Base-by-base conservation (phyloP, 1,140 invertebrate species). In the Bombus pyrosoma region DNA sequence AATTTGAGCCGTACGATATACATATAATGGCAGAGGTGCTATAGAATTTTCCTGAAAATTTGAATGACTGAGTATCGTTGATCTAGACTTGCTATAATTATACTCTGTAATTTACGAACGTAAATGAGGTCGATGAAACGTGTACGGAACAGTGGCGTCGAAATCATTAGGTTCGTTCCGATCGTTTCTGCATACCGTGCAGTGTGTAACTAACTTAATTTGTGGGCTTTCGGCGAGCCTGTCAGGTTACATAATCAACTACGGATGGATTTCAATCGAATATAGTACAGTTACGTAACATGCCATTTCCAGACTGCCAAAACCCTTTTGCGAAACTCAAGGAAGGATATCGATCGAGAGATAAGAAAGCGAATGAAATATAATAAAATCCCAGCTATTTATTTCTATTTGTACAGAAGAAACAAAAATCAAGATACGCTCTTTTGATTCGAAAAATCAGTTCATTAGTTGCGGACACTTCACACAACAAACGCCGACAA, bases 391-490 rank as follows among this genome's bases (percentile, higher is more conserved):
- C 25, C 28, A 12, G 10, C 10, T 15, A 39, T 13, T 39, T 22
- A 25, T 12, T 39, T 68, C 3, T 68, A 25, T 12, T 41, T n/a
- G 4, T 13, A 41, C 13, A 12, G 25, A 22, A 15, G 6, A 32
- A 66, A 25, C 12, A 25, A 32, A 41, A 28, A 15, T 0, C 18
- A 12, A 75, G 6, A 22, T 32, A 39, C 9, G 3, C 9, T 22
- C 8, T 62, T 64, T 10, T 32, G 25, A 59, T 37, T 25, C 8
- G 59, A 53, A 76, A 72, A 86, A 37, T 78, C 83, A 66, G 75
- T 78, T 83, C 75, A 66, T 88, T 86, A 79, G 3, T 22, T 18
- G n/a, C n/a, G 15, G 39, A 71, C 73, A 43, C 32, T 71, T 75
- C 22, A 25, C 37, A 28, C 43, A 62, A 82, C 62, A 71, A 86